phyloP scores from a whole-genome alignment of 2,113 vertebrate genomes.

The Acrocephalus arundinaceus region DNA sequence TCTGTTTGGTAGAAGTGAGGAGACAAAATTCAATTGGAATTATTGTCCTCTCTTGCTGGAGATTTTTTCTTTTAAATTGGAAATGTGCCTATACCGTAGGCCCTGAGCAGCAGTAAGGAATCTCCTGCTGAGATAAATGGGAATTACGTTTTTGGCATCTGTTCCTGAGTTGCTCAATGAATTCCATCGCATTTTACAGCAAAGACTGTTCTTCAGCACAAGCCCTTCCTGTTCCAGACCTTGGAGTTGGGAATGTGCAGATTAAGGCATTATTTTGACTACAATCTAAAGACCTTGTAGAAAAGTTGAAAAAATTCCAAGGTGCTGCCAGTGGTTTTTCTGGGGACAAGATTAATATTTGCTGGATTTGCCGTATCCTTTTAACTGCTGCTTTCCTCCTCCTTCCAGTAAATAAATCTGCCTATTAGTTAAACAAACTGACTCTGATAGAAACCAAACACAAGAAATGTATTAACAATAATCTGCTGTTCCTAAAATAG shows the following conservation, averaged over 20 bases:
- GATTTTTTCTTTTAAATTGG: background rate
- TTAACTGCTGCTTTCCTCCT: slow-evolving; percentile 36
- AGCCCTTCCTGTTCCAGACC: background rate
- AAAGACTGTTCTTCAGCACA: background rate
- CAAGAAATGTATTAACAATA: slow-evolving; percentile 20
- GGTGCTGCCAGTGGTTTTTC: slow-evolving; percentile 23
- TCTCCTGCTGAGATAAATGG: background rate
- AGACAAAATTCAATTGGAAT: background rate
- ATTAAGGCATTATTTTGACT: slow-evolving; percentile 47
- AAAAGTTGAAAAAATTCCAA: slow-evolving; percentile 51
- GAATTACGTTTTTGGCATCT: background rate
- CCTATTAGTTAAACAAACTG: slow-evolving; percentile 53
- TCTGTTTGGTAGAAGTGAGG: background rate
- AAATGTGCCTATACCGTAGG: fast-evolving
- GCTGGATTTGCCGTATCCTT: slow-evolving; percentile 45
- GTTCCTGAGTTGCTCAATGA: background rate
- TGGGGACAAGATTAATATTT: slow-evolving; percentile 25
- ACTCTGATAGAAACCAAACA: slow-evolving; percentile 35
- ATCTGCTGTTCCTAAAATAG: slow-evolving; percentile 36
- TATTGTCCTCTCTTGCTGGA: background rate
- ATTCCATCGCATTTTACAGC: background rate
- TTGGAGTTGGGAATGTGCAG: slow-evolving; percentile 16
- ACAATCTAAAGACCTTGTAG: slow-evolving; percentile 30
- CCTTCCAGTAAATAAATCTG: slow-evolving; percentile 49
- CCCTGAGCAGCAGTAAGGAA: background rate